These are phyloP conservation scores for Clanis bilineata DNA, from an alignment of 2,888 invertebrate genomes.

Conservation along the genomic window DNA sequence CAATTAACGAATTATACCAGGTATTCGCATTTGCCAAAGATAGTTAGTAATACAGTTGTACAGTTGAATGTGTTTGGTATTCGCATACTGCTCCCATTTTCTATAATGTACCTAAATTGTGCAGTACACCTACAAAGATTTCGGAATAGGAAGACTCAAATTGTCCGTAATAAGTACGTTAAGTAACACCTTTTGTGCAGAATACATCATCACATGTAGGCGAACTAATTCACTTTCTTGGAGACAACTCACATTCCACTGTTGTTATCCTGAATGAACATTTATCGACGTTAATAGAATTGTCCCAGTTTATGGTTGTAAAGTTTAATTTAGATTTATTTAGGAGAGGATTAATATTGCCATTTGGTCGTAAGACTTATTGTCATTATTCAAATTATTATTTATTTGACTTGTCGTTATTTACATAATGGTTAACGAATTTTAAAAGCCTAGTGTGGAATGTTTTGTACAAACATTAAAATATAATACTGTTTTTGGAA, in stretches of 20 bases:
- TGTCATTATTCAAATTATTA: too few species aligned
- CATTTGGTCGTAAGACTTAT: neutral
- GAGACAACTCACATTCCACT: slow-evolving; percentile 30
- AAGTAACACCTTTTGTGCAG: slow-evolving; percentile 30
- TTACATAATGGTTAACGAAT: too few species aligned
- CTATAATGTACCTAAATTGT: slow-evolving; percentile 13
- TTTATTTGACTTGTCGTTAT: too few species aligned
- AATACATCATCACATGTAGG: slow-evolving; percentile 36
- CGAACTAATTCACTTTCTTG: slow-evolving; percentile 34
- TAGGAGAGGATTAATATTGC: neutral
- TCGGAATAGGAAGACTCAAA: slow-evolving; percentile 37
- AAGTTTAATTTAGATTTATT: neutral
- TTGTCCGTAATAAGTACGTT: slow-evolving; percentile 35
- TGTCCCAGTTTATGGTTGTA: slow-evolving; percentile 21
- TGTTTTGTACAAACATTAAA: too few species aligned
- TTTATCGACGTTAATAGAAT: slow-evolving; percentile 26
- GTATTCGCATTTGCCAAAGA: too few species aligned
- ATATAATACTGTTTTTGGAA: too few species aligned
- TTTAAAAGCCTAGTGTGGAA: too few species aligned
- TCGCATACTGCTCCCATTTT: neutral
- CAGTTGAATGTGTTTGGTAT: too few species aligned
- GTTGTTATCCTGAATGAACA: slow-evolving; percentile 23
- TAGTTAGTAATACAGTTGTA: too few species aligned
- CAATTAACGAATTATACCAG: too few species aligned
- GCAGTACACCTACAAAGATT: slow-evolving; percentile 32